Base-by-base conservation (phyloP, 2,888 invertebrate genomes). In the Latrodectus elegans region DNA sequence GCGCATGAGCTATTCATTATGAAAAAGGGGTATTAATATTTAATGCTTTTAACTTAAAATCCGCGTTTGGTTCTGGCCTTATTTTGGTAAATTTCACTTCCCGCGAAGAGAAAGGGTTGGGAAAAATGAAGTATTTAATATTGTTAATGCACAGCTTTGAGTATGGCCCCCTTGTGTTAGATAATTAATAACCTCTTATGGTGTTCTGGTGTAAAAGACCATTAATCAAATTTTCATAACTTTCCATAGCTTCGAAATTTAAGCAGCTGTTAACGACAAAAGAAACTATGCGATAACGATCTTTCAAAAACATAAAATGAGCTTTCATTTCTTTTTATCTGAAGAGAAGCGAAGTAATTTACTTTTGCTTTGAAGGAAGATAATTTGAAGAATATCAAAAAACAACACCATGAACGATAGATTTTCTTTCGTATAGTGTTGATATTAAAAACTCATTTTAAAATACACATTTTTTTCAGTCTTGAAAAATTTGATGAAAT, bases 181-280 rank as follows among this genome's bases (percentile, higher is more conserved):
- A 49, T 71, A 71, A 79, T 79, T 79, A 71, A 70, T 79, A 79
- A 79, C 38, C 51, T 52, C n/a, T 26, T 26, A 17, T 55, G 22
- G 71, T 55, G n/a, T 71, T 53, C 55, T 38, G 9, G 38, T 53
- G 70, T 71, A 71, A 49, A 79, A 60, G 60, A 53, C 60, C 70
- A 71, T 79, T 79, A 71, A 79, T 79, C 79, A 79, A 17, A 79
- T 55, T 49, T 71, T 51, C 51, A n/a, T 71, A 49, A 71, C 49
- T 79, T 53, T 55, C 38, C 71, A 26, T 51, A 14, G 49, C 60
- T 55, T 76, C 64, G 64, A 76, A 76, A 76, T 52, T 79, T 70
- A 79, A 79, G 52, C 79, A 79, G 79, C 79, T 79, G 79, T 60
- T 76, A 76, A 60, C 75, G 60, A 64, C 75, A 76, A 79, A 71